Base-by-base conservation (phyloP, 1,140 invertebrate species). In the Diploscapter pachys region DNA sequence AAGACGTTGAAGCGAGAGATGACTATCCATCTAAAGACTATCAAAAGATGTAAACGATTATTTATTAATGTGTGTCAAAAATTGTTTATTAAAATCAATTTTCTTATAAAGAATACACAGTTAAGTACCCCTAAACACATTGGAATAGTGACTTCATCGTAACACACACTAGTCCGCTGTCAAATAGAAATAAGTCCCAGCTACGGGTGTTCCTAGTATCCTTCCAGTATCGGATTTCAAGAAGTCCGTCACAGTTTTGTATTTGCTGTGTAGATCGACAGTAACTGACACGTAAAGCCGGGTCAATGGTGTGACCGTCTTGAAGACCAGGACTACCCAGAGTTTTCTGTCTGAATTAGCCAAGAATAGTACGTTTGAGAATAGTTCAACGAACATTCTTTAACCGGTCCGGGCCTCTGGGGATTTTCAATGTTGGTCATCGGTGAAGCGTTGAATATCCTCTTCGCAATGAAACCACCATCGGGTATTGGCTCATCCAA, bases 401-500 rank as follows among this genome's bases (percentile, higher is more conserved):
- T 73, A 52, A 69, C 75, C n/a, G 65, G 67, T 53, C 64, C 72
- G 51, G 72, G 71, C n/a, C 65, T 51, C 51, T 52, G 56, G 8
- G 72, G 76, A 48, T 78, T 73, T 63, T 78, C 76, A 11, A 78
- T 78, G 62, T 78, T 78, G 55, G 67, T 61, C 51, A 68, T 62
- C 55, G 67, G 72, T 54, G 64, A 57, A 4, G 72, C 71, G 56
- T 73, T 76, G 72, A 78, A 73, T 56, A 78, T 57, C 50, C 63
- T 68, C 50, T 78, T 78, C 3, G 63, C 69, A 54, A 78, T 78
- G 66, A 78, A 78, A n/a, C 76, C 76, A 69, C 76, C 76, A 54
- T 78, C 76, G 31, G 76, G 64, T 54, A 78, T 78, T 5, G 76
- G 76, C 54, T 78, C 76, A 62, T 78, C 76, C 48, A 78, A 61